Conservation (phyloP, 2,113 vertebrate genomes). For the Myxocyprinus asiaticus region DNA sequence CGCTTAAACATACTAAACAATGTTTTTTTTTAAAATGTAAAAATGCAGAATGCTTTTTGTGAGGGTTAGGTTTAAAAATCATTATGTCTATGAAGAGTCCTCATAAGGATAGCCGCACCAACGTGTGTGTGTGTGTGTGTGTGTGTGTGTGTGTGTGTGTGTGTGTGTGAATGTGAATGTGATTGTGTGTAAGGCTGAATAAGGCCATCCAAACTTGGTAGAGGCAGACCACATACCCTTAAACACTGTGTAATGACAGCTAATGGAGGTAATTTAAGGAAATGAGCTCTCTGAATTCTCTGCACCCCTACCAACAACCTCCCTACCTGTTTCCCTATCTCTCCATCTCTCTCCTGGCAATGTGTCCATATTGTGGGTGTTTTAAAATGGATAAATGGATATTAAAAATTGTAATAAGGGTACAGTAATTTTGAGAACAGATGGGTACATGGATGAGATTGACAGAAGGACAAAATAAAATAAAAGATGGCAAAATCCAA, state of each 20-base stretch:
- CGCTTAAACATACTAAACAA: too few species aligned
- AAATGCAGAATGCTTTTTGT: too few species aligned
- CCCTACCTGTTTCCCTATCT: background rate
- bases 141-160: slow-evolving; percentile 7
- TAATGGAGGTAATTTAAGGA: background rate
- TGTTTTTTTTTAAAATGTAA: too few species aligned
- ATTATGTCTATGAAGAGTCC: too few species aligned
- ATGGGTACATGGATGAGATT: too few species aligned
- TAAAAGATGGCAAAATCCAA: too few species aligned
- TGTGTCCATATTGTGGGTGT: background rate
- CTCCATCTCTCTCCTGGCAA: background rate
- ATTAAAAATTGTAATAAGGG: too few species aligned
- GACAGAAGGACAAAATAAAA: too few species aligned
- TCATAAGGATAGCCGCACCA: too few species aligned
- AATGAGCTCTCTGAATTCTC: background rate
- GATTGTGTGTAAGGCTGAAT: slow-evolving; percentile 29
- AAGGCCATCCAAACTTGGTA: background rate
- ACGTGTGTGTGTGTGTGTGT: background rate
- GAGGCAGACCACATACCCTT: background rate
- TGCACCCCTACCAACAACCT: slow-evolving; percentile 16
- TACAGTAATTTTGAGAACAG: too few species aligned
- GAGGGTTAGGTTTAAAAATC: too few species aligned
- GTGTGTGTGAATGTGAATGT: too few species aligned
- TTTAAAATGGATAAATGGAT: background rate
- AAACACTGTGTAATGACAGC: background rate